Conservation (phyloP, 2,888 invertebrate species). For the Camptogramma bilineatum region DNA sequence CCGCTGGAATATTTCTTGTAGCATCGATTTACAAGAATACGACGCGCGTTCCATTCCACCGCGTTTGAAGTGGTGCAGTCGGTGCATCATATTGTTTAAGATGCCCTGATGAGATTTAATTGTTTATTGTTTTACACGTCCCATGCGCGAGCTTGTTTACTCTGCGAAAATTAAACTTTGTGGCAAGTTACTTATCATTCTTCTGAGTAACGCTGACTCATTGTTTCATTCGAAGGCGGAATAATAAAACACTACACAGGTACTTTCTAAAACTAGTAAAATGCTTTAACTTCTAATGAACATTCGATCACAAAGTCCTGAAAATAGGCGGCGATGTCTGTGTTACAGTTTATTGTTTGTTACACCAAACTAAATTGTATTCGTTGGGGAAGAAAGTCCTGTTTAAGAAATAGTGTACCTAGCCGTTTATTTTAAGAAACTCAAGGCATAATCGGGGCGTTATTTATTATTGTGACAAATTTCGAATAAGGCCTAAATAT, state of each 20-base stretch:
- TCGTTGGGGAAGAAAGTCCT: constrained; percentile 2
- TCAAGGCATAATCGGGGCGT: background rate
- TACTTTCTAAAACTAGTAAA: background rate
- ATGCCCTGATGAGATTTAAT: constrained; percentile 62
- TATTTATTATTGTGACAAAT: constrained; percentile 15
- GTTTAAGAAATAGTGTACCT: constrained; percentile 5
- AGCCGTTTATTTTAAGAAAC: constrained; percentile 3
- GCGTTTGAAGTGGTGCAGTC: constrained; percentile 59
- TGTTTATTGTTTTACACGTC: constrained; percentile 66
- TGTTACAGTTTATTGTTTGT: constrained; percentile 2
- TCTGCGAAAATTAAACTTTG: constrained; percentile 53
- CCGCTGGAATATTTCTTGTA: constrained; percentile 50
- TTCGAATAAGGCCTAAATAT: constrained; percentile 18
- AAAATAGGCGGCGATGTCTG: constrained; percentile 1
- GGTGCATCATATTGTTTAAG: constrained; percentile 52
- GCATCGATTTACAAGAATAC: constrained; percentile 47
- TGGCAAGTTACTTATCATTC: constrained; percentile 44
- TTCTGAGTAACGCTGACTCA: constrained; percentile 48
- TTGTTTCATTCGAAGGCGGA: constrained; percentile 35
- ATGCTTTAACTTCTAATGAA: background rate
- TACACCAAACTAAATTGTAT: constrained; percentile 6
- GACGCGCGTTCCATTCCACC: constrained; percentile 52
- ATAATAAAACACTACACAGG: constrained; percentile 18
- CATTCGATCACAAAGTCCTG: background rate
- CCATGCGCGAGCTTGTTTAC: constrained; percentile 54